Evolutionary conservation across 2,797 vertebrate genomes (phyloP).

Genomic region (Oryzias dopingdopingensis): DNA sequence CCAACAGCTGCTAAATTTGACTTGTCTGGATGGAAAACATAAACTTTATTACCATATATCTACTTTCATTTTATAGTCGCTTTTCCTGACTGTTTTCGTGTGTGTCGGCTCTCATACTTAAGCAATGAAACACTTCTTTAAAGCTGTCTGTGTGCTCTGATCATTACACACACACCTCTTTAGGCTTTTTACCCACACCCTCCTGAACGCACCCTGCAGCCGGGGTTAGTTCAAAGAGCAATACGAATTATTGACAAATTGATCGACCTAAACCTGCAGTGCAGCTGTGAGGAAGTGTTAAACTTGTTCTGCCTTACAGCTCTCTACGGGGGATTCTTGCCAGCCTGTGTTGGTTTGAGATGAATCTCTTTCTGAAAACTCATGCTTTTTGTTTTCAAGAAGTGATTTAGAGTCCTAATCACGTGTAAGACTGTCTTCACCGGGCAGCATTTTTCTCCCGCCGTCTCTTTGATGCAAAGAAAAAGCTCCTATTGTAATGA

Average conservation of each 20-base stretch:
- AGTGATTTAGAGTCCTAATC: slow-evolving; percentile 34
- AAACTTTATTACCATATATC: neutral
- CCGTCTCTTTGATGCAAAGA: neutral
- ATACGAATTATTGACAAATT: slow-evolving; percentile 63
- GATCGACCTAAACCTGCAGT: slow-evolving; percentile 51
- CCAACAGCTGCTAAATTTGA: slow-evolving; percentile 18
- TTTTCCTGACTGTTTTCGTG: neutral
- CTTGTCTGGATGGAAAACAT: slow-evolving; percentile 22
- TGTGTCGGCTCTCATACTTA: too few relatives aligned
- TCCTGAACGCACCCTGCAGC: slow-evolving; percentile 19
- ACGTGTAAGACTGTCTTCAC: slow-evolving; percentile 33
- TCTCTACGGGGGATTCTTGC: slow-evolving; percentile 17
- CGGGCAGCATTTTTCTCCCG: neutral
- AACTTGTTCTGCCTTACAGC: slow-evolving; percentile 42
- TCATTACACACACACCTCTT: slow-evolving; percentile 21
- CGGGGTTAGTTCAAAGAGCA: slow-evolving; percentile 47
- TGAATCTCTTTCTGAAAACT: slow-evolving; percentile 6
- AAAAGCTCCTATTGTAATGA: neutral
- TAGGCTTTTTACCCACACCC: slow-evolving; percentile 6
- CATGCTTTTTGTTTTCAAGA: slow-evolving; percentile 30
- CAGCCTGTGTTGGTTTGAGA: neutral
- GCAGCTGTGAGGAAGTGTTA: slow-evolving; percentile 65
- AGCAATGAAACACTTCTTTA: too few relatives aligned
- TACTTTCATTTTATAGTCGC: neutral
- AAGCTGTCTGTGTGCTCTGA: slow-evolving; percentile 11